phyloP scores from a whole-genome alignment of 2,797 vertebrate genomes.

The Ciconia nigra region DNA sequence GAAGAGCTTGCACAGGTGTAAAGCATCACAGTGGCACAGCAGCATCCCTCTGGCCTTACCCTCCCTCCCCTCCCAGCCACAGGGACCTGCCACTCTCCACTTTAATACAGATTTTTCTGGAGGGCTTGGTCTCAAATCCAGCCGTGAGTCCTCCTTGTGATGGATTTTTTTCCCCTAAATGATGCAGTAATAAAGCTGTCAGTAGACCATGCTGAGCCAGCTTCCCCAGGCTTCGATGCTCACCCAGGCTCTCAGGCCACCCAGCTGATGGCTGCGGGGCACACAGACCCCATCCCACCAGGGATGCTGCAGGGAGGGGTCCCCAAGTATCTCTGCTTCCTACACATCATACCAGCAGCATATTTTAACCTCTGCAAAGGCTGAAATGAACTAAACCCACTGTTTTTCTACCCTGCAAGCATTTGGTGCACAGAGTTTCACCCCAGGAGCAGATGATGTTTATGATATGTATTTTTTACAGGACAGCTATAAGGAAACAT shows the following conservation, averaged over 20 bases:
- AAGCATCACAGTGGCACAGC: accelerated
- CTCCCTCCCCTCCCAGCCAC: neutral
- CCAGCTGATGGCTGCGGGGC: neutral
- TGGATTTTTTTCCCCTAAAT: neutral
- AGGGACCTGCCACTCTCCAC: neutral
- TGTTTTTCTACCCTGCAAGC: neutral
- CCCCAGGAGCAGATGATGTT: neutral
- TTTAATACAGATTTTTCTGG: neutral
- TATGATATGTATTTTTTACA: neutral
- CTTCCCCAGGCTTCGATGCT: neutral
- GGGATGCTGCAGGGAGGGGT: neutral
- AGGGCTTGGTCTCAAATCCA: neutral
- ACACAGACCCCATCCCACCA: neutral
- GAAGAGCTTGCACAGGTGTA: neutral
- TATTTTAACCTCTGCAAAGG: neutral
- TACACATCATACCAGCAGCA: neutral
- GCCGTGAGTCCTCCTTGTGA: accelerated
- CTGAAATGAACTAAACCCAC: neutral
- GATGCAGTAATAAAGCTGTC: neutral
- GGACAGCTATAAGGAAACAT: neutral
- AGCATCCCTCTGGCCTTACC: no score
- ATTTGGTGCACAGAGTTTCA: accelerated
- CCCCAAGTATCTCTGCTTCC: neutral
- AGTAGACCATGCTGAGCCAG: accelerated
- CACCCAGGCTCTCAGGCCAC: neutral